Evolutionary conservation across 2,888 invertebrate species (phyloP).

Genomic region (Proisotoma minuta): DNA sequence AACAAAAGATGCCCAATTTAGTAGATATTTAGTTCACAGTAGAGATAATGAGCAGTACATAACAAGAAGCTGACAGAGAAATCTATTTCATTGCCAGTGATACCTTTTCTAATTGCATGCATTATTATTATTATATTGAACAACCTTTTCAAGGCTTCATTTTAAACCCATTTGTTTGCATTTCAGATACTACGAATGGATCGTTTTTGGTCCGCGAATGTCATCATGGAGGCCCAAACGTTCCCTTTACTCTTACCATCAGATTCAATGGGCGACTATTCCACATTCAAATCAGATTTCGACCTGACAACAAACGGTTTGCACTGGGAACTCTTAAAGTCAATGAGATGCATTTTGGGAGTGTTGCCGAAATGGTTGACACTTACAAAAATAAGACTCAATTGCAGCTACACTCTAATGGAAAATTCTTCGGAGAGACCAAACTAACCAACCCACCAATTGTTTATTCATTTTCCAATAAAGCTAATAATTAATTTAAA

Average conservation of each 20-base stretch:
- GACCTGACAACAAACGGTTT: constrained; percentile 36
- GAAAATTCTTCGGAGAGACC: constrained; percentile 47
- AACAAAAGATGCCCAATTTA: background rate
- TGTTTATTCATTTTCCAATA: constrained; percentile 44
- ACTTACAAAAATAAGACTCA: constrained; percentile 46
- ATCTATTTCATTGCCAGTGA: no score
- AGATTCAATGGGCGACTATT: constrained; percentile 44
- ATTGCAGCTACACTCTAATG: constrained; percentile 46
- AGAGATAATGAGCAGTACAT: no score
- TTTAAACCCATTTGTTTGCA: no score
- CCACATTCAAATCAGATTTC: constrained; percentile 45
- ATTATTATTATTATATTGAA: no score
- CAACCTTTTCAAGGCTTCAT: no score
- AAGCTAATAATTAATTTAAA: constrained; percentile 8
- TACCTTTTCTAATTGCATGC: no score
- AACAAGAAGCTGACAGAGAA: no score
- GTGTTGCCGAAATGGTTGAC: constrained; percentile 44
- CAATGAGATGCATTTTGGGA: constrained; percentile 46
- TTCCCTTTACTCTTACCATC: constrained; percentile 46
- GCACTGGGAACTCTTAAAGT: constrained; percentile 43
- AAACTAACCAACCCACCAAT: constrained; percentile 46
- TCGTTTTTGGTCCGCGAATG: constrained; percentile 38
- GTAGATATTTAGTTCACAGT: no score
- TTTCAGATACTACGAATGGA: constrained; percentile 32
- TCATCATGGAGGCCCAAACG: constrained; percentile 43